Evolutionary conservation across 2,888 invertebrate species (phyloP), one percentile per base, ranked within the genome.

Genomic region (Trachelus iudaicus): DNA sequence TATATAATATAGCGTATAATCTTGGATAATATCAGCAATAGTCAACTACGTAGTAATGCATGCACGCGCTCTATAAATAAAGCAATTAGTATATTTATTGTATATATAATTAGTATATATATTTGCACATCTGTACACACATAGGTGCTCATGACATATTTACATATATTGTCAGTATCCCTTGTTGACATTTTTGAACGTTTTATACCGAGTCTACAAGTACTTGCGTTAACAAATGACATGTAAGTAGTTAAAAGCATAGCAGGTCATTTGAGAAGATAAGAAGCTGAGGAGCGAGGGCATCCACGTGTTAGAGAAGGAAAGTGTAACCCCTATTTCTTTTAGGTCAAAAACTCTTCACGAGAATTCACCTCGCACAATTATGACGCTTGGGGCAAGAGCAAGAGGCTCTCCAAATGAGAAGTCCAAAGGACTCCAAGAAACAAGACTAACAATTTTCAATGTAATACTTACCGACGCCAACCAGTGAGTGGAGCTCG

Each of bases 401-500:
- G 23, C 23, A 56, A 9, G 9, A 56, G 23, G 23, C 2, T 9
- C 23, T 56, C 23, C 56, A 56, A 56, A 23, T 9, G 23, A 23
- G 23, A 56, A 56, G 23, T 56, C 56, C 56, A 56, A 56, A 23
- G 9, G 56, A 56, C 56, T 56, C 23, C 56, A 1, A 23, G 23
- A 56, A 56, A 56, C 56, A 56, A 71, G 15, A 71, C 13, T 23
- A 30, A 71, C 31, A 71, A 71, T 71, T 0, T 71, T 56, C 15
- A 56, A 56, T 9, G 9, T 23, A 15, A 56, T 75, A 91, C 93
- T 93, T 93, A 98, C 98, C 96, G 96, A 92, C 98, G 94, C 98
- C 98, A 98, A 86, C 97, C 97, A 15, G 94, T 94, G 87, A 98
- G 93, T 4, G 98, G 98, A 87, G 94, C 94, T 82, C 93, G 92